phyloP scores from a whole-genome alignment of 2,797 vertebrate species.

The Coreius guichenoti region DNA sequence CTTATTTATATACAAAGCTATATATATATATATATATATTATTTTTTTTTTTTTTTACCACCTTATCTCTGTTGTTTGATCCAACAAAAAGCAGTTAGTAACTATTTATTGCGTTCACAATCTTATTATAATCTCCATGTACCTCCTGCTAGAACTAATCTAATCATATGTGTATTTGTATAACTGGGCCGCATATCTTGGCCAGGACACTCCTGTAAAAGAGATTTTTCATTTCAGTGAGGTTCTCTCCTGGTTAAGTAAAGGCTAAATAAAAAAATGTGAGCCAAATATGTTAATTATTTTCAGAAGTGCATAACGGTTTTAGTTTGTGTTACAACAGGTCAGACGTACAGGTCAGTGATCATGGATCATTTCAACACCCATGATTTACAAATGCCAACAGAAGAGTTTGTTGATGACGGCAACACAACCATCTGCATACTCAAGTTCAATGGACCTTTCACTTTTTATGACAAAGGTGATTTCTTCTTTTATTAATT shows the following conservation, averaged over 20 bases:
- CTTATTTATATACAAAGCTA: neutral
- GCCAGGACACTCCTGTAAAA: too few species aligned
- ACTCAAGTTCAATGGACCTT: slow-evolving; percentile 52
- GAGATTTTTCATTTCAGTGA: too few species aligned
- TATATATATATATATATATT: too few species aligned
- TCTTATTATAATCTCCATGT: too few species aligned
- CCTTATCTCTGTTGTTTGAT: too few species aligned
- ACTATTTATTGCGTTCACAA: too few species aligned
- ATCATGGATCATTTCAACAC: slow-evolving; percentile 55
- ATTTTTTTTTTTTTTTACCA: neutral
- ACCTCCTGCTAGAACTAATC: too few species aligned
- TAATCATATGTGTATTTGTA: too few species aligned
- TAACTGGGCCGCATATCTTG: too few species aligned
- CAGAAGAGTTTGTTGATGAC: slow-evolving; percentile 22
- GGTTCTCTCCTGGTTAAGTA: too few species aligned
- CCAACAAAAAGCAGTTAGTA: too few species aligned
- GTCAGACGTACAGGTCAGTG: slow-evolving; percentile 29
- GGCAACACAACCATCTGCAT: slow-evolving; percentile 45
- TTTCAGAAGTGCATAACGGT: neutral
- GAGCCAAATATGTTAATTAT: neutral
- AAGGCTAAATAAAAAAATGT: too few species aligned
- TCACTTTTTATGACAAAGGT: slow-evolving; percentile 62
- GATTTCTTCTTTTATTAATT: neutral
- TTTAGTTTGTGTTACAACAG: slow-evolving; percentile 45
- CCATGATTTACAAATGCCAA: slow-evolving; percentile 35